Percentiles rank a stretch among this genome's conserved stretches.
Evolutionary conservation across 2,797 vertebrate genomes (phyloP).

Genomic region (Muscicapa striata): DNA sequence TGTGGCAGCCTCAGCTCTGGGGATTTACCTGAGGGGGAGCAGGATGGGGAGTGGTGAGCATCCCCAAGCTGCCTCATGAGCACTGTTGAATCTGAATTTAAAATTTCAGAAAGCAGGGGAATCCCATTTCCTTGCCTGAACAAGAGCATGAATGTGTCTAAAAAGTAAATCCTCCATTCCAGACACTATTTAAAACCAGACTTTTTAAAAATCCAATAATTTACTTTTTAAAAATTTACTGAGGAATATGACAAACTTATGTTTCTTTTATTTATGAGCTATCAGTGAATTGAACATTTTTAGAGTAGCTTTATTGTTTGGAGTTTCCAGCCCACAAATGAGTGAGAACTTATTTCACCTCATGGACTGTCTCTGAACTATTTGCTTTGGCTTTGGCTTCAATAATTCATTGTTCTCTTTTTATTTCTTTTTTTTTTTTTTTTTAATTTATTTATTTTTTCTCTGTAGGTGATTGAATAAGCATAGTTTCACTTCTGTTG

Average conservation of each 20-base stretch:
- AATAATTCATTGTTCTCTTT: neutral
- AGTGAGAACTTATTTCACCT: neutral
- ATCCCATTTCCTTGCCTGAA: neutral
- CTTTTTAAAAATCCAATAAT: neutral
- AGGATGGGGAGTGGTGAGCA: neutral
- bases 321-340: neutral
- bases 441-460: neutral
- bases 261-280: neutral
- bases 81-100: neutral
- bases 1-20: neutral
- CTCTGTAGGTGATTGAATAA: neutral
- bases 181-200: neutral
- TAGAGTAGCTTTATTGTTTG: neutral
- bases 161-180: neutral
- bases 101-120: neutral
- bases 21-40: neutral
- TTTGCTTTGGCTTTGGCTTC: slow-evolving; percentile 5
- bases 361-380: neutral
- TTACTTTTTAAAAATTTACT: neutral
- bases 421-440: accelerated
- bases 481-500: neutral
- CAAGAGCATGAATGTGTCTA: neutral
- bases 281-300: neutral
- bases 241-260: neutral
- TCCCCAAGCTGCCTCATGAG: neutral